Base-by-base conservation (phyloP, 2,888 invertebrate species). In the Diplolepis rosae region DNA sequence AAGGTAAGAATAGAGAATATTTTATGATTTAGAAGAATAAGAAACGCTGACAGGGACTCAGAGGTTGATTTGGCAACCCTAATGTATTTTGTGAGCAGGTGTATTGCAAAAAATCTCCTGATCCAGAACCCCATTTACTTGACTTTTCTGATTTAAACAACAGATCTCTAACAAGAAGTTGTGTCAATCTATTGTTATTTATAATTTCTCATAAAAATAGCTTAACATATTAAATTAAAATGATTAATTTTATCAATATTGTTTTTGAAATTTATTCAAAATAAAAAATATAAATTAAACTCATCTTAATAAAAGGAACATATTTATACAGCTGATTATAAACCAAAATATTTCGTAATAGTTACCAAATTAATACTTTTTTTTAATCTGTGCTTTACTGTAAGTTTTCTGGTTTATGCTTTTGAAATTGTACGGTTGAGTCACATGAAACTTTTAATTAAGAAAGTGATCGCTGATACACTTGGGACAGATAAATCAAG, bases 381-480 rank as follows among this genome's bases (percentile, higher is more conserved):
- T n/a, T n/a, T n/a, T n/a, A n/a, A n/a, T n/a, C n/a, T n/a, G n/a
- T n/a, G n/a, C n/a, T n/a, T n/a, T n/a, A n/a, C n/a, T 39, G 4
- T 4, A 39, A 39, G 9, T 9, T 2, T 39, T 39, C 15, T n/a
- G 15, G 30, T 18, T 6, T 22, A 13, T 22, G 13, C 15, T 35
- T 22, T 18, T 1, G 27, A 1, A 24, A 35, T 39, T 61, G 22
- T 22, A 22, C 11, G 22, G 35, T 2, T 9, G 18, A 18, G 13
- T 56, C 0, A 5, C 32, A 56, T 22, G 35, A 56, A 54, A 54
- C 11, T 54, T 56, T 32, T 56, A 56, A 56, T 56, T 56, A 35
- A 56, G 56, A 13, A 22, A 35, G 32, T 56, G 32, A 32, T 56
- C 32, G 56, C 32, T 56, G 48, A 48, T 30, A 35, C 18, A 56